Base-by-base conservation (phyloP, 2,113 vertebrate species). In the Seriola aureovittata region DNA sequence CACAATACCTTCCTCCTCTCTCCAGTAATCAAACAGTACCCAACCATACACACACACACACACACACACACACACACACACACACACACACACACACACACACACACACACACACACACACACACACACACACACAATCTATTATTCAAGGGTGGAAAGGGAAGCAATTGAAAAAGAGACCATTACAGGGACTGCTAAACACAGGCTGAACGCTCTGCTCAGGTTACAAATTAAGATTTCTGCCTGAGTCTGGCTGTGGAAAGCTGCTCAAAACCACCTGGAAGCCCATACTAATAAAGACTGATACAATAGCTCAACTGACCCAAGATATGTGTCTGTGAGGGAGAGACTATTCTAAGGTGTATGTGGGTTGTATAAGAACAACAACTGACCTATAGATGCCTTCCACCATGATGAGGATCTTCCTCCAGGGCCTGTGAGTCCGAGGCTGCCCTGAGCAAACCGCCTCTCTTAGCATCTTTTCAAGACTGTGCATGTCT, bases 361-460 rank as follows among this genome's bases (percentile, higher is more conserved):
- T 40, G 48, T 70, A 21, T 62, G 72, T 58, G 58, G 59, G n/a
- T 36, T 71, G 68, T 34, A 14, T 77, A 75, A 60, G 19, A 8
- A 71, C n/a, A 8, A 69, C 1, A 8, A 38, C 94, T 89, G 82
- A 99, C 98, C 98, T 99, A 93, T 98, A 99, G 95, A 98, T 95
- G 74, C 98, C 97, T 82, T 99, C 98, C 77, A 98, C 97, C 3
- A 99, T 88, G 92, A 99, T 98, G 85, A 99, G 96, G 85, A 99
- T 97, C 95, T 99, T 99, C 89, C 88, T 99, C 98, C 98, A 99
- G 42, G 97, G 96, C 90, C 98, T 95, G 80, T 78, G 96, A 0
- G 93, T 97, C 81, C 96, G 96, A 80, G 97, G 97, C 83, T 99
- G 97, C 13, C 98, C 98, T 0, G 94, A 93, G 88, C 96, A 91